Evolutionary conservation across 2,797 vertebrate species (phyloP).

Genomic region (Ptychobarbus kaznakovi): DNA sequence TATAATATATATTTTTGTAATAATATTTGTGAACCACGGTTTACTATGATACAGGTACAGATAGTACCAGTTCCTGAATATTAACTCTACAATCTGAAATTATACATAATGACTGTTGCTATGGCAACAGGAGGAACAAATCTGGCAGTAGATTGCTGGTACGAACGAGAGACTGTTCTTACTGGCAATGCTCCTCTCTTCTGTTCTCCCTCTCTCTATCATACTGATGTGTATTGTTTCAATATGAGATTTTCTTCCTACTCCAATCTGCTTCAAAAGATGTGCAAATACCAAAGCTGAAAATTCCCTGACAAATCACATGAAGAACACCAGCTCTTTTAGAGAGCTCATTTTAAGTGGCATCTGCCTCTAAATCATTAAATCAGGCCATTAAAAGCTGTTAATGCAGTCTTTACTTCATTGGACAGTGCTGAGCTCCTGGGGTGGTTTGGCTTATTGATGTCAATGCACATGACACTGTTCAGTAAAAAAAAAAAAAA

Average conservation of each 20-base stretch:
- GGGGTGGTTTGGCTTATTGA: constrained; percentile 18
- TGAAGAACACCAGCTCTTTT: neutral
- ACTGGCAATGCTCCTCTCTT: constrained; percentile 39
- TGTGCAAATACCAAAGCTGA: neutral
- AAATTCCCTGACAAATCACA: neutral
- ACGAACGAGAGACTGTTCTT: constrained; percentile 30
- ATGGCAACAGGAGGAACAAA: constrained; percentile 55
- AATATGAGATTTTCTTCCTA: neutral
- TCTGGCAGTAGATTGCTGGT: constrained; percentile 21
- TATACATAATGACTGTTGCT: constrained; percentile 53
- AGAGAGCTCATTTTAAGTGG: neutral
- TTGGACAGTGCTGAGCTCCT: neutral
- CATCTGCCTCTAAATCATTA: neutral
- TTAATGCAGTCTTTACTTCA: neutral
- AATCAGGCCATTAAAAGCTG: constrained; percentile 5
- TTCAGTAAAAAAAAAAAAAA: neutral
- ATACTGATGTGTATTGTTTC: neutral
- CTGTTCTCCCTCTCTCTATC: constrained; percentile 43
- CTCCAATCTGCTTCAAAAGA: neutral
- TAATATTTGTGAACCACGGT: neutral
- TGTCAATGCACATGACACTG: constrained; percentile 10
- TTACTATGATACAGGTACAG: neutral
- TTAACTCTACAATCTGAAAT: constrained; percentile 15
- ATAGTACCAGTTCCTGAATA: constrained; percentile 17
- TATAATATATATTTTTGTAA: too few relatives aligned